Conservation (phyloP, 1,140 invertebrate genomes). For the Gonioctena quinquepunctata region DNA sequence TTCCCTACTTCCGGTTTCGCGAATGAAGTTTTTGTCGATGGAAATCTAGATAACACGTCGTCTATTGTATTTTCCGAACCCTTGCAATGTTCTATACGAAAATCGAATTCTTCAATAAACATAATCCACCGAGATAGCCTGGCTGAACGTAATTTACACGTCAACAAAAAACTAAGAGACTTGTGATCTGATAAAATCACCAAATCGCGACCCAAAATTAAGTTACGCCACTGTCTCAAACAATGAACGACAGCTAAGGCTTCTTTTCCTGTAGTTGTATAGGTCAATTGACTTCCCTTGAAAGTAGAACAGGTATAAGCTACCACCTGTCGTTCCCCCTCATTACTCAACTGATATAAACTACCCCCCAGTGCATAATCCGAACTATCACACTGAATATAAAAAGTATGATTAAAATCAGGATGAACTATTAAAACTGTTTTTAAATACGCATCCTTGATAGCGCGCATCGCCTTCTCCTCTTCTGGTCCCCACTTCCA, state of each 20-base stretch:
- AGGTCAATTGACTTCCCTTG: not conserved
- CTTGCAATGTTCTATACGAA: not conserved
- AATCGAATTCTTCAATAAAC: not conserved
- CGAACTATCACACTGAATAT: slow-evolving; percentile 1
- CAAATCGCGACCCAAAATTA: not conserved
- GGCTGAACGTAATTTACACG: not conserved
- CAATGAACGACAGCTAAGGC: not conserved
- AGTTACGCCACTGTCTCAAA: not conserved
- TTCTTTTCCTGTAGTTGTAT: not conserved
- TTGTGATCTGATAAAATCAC: not conserved
- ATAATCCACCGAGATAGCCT: not conserved
- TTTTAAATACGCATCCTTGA: not conserved
- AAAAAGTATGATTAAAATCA: not conserved
- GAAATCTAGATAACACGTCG: not conserved
- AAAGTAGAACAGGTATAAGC: not conserved
- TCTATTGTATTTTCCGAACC: not conserved
- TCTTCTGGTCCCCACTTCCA: not conserved
- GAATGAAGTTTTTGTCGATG: not conserved
- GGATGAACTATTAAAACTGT: not conserved
- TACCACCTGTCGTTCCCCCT: not conserved
- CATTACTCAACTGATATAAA: not conserved
- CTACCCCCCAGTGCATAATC: slow-evolving; percentile 1
- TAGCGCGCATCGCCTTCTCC: not conserved
- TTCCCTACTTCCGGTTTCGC: no score
- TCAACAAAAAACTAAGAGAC: not conserved